These are phyloP conservation scores for Nematopogon swammerdamellus DNA, from an alignment of 2,888 invertebrate species.

Conservation along the genomic window DNA sequence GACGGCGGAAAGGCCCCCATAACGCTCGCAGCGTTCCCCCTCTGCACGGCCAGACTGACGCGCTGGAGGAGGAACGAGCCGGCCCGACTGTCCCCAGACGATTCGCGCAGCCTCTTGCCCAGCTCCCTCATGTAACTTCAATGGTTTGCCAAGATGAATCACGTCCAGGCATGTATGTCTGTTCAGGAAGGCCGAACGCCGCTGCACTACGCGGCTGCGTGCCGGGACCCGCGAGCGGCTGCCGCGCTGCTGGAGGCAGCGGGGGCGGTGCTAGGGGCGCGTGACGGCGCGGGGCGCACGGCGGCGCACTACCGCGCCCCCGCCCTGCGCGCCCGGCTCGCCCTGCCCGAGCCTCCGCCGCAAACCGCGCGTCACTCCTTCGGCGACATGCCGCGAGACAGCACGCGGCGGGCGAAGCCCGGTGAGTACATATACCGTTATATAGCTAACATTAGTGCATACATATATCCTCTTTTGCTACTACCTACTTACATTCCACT, in stretches of 20 bases:
- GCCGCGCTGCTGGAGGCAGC: slow-evolving; percentile 74
- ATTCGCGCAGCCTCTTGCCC: no score
- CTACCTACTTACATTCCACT: no score
- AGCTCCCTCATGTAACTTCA: no score
- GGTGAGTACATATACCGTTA: no score
- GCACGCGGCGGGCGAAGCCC: not conserved
- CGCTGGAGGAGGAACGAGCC: no score
- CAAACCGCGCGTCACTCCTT: not conserved
- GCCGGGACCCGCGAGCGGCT: slow-evolving; percentile 70
- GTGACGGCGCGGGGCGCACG: slow-evolving; percentile 52
- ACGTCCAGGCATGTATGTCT: not conserved
- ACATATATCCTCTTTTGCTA: no score
- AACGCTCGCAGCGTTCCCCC: no score
- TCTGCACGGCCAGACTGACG: no score
- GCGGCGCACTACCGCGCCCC: not conserved
- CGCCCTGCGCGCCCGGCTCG: not conserved
- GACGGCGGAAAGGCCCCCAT: no score
- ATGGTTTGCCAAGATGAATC: no score
- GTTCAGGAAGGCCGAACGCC: slow-evolving; percentile 61
- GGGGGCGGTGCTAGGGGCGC: slow-evolving; percentile 78
- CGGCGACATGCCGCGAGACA: slow-evolving; percentile 1
- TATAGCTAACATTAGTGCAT: no score
- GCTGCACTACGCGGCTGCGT: slow-evolving; percentile 79
- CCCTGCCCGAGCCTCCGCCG: not conserved
- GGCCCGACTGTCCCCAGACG: no score